Evolutionary conservation across 2,888 invertebrate species (phyloP).

Genomic region (Clepsis dumicolana): DNA sequence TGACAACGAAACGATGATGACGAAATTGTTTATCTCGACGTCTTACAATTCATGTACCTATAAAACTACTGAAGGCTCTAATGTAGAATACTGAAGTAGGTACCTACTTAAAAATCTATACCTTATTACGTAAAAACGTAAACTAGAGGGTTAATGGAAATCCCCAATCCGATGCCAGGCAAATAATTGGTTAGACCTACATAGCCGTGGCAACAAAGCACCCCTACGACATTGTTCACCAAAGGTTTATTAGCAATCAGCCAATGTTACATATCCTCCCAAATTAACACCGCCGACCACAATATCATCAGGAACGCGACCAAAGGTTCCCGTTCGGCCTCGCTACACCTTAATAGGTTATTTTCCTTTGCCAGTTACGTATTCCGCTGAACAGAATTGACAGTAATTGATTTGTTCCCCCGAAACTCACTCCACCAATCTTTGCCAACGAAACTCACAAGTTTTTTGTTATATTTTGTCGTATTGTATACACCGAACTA

Average conservation of each 20-base stretch:
- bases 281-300: slow-evolving; percentile 70
- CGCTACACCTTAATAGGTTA: slow-evolving; percentile 66
- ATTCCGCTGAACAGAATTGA: slow-evolving; percentile 52
- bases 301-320: slow-evolving; percentile 64
- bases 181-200: slow-evolving; percentile 69
- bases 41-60: not conserved
- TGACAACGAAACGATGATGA: not conserved
- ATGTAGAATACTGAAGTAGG: not conserved
- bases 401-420: slow-evolving; percentile 71
- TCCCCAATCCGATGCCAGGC: slow-evolving; percentile 63
- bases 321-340: slow-evolving; percentile 53
- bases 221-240: slow-evolving; percentile 64
- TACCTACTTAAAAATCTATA: not conserved
- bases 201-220: slow-evolving; percentile 66
- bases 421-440: slow-evolving; percentile 52
- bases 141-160: slow-evolving; percentile 64
- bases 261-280: slow-evolving; percentile 65
- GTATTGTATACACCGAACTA: slow-evolving; percentile 42
- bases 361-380: slow-evolving; percentile 58
- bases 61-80: not conserved
- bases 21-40: not conserved
- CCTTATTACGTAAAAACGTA: slow-evolving; percentile 50
- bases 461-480: slow-evolving; percentile 49
- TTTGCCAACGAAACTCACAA: slow-evolving; percentile 49
- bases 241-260: slow-evolving; percentile 65